Evolutionary conservation across 1,140 invertebrate genomes (phyloP).

Genomic region (Belonocnema kinseyi): DNA sequence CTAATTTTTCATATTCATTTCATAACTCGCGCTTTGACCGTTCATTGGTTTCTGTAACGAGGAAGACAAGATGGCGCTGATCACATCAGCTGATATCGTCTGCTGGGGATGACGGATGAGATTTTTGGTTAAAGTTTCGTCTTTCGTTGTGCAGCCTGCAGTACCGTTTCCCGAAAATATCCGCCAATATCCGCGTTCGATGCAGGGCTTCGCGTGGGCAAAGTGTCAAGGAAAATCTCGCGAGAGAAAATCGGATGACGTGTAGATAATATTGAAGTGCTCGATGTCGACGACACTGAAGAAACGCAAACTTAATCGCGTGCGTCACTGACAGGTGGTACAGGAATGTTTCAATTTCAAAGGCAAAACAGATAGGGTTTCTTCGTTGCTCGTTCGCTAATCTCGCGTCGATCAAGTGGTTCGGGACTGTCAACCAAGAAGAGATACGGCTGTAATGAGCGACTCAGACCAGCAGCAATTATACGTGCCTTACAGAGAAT

Average conservation of each 20-base stretch:
- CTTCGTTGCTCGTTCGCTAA: constrained; percentile 12
- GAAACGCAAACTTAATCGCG: constrained; percentile 34
- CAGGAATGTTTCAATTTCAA: constrained; percentile 50
- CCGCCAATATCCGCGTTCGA: constrained; percentile 10
- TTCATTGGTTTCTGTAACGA: neutral
- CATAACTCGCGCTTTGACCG: neutral
- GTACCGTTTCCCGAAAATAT: constrained; percentile 18
- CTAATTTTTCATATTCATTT: neutral
- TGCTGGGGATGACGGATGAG: constrained; percentile 51
- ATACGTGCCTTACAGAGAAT: constrained; percentile 74
- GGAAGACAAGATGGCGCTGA: constrained; percentile 51
- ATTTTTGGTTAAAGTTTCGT: constrained; percentile 46
- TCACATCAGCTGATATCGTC: constrained; percentile 61
- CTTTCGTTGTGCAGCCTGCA: neutral
- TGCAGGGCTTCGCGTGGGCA: neutral
- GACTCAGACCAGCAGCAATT: constrained; percentile 74
- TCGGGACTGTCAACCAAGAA: constrained; percentile 47
- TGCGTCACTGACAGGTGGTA: constrained; percentile 62
- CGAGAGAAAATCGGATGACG: constrained; percentile 44
- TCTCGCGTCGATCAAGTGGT: constrained; percentile 31
- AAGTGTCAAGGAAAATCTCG: neutral
- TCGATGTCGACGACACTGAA: constrained; percentile 41
- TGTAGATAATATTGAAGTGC: constrained; percentile 39
- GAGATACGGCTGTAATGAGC: constrained; percentile 70
- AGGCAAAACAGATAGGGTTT: constrained; percentile 41